Conservation (phyloP, 2,888 invertebrate genomes). For the Pelosia muscerda region DNA sequence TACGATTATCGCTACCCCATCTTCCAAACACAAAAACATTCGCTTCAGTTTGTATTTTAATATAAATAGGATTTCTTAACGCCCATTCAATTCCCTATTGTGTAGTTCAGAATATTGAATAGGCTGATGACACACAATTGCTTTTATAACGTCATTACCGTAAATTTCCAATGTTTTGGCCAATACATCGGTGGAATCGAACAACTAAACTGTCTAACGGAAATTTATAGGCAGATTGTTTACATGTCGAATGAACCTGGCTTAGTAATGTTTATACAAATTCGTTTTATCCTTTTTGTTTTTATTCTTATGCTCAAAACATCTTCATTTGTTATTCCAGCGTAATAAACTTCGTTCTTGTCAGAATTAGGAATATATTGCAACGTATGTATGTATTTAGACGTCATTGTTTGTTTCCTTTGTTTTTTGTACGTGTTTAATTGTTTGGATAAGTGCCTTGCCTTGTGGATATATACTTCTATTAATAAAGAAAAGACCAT, state of each 20-base stretch:
- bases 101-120: constrained; percentile 47
- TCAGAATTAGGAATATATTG: constrained; percentile 33
- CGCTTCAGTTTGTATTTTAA: background rate
- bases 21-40: background rate
- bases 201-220: constrained; percentile 53
- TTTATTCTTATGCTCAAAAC: constrained; percentile 45
- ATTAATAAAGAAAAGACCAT: background rate
- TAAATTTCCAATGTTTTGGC: constrained; percentile 49
- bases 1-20: background rate
- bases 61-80: constrained; percentile 14
- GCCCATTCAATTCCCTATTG: constrained; percentile 36
- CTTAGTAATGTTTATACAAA: constrained; percentile 47
- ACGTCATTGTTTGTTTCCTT: constrained; percentile 14
- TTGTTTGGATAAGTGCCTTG: background rate
- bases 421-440: constrained; percentile 6
- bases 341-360: constrained; percentile 28
- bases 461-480: background rate
- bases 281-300: constrained; percentile 41
- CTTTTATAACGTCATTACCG: constrained; percentile 48
- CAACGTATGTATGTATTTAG: background rate
- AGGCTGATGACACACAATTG: constrained; percentile 47
- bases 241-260: constrained; percentile 47
- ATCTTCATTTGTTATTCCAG: constrained; percentile 45
- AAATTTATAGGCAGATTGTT: constrained; percentile 54
- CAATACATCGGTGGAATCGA: constrained; percentile 43